Evolutionary conservation across 2,888 invertebrate species (phyloP).

Genomic region (Hetaerina titia): DNA sequence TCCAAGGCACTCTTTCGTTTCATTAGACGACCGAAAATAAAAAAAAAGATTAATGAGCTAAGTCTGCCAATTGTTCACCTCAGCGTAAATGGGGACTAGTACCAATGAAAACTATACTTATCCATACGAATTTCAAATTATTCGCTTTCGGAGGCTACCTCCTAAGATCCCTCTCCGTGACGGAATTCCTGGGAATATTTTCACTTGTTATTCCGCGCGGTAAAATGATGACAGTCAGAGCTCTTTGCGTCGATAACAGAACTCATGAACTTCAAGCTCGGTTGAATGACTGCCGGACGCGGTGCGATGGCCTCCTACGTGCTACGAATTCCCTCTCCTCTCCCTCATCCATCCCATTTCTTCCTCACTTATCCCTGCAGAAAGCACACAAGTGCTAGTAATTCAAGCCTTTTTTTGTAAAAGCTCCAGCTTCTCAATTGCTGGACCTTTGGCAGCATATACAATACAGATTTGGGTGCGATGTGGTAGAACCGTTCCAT

Average conservation of each 20-base stretch:
- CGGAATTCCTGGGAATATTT: background rate
- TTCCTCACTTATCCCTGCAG: background rate
- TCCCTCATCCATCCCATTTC: background rate
- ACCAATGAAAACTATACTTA: too few species aligned
- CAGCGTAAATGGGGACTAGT: too few species aligned
- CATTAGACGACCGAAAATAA: too few species aligned
- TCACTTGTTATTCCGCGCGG: background rate
- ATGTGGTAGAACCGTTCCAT: too few species aligned
- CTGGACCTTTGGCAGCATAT: too few species aligned
- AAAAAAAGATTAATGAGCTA: too few species aligned
- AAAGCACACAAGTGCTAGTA: background rate
- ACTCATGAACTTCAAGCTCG: background rate
- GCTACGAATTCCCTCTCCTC: background rate
- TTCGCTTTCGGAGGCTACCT: background rate
- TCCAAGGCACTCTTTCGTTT: too few species aligned
- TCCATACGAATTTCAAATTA: too few species aligned
- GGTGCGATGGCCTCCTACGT: background rate
- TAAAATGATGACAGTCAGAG: background rate
- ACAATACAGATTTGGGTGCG: too few species aligned
- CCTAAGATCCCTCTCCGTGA: background rate
- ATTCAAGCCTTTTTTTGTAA: too few species aligned
- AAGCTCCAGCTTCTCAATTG: too few species aligned
- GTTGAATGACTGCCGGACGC: conserved; percentile 7
- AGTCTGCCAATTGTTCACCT: too few species aligned
- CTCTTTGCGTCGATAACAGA: background rate